Evolutionary conservation across 1,140 invertebrate genomes (phyloP).

Genomic region (Drosophila oshimai): DNA sequence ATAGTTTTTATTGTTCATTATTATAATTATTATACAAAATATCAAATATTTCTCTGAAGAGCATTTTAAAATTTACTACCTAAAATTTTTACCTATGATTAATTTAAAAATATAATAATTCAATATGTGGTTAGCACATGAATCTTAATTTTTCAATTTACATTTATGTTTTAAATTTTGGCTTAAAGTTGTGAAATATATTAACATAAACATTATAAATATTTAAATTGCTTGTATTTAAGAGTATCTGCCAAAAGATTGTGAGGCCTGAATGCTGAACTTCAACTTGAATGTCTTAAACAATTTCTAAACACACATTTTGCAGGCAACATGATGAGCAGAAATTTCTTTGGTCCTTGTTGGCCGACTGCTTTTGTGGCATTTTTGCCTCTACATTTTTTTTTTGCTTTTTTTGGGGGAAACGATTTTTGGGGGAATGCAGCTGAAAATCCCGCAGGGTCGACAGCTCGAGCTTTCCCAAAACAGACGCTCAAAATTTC

Average conservation of each 20-base stretch:
- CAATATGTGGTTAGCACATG: no score
- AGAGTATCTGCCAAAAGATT: neutral
- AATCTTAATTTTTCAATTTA: no score
- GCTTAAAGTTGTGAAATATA: no score
- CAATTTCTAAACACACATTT: conserved; percentile 18
- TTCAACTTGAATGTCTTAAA: conserved; percentile 1
- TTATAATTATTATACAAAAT: no score
- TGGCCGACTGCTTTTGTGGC: conserved; percentile 23
- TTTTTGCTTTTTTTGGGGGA: neutral
- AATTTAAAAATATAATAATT: no score
- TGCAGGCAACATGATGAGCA: neutral
- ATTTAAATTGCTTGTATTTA: no score
- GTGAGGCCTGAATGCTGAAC: neutral
- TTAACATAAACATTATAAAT: no score
- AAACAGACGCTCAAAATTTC: conserved; percentile 8
- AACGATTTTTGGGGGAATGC: conserved; percentile 19
- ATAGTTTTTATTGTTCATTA: no score
- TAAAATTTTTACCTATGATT: no score
- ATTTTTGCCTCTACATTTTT: conserved; percentile 2
- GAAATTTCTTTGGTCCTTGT: conserved; percentile 4
- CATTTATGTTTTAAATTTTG: no score
- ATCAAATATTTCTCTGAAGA: no score
- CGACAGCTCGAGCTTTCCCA: conserved; percentile 14
- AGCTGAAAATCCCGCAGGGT: conserved; percentile 3
- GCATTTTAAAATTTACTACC: no score